phyloP scores from a whole-genome alignment of 2,888 invertebrate species.

The Polydesmus complanatus region DNA sequence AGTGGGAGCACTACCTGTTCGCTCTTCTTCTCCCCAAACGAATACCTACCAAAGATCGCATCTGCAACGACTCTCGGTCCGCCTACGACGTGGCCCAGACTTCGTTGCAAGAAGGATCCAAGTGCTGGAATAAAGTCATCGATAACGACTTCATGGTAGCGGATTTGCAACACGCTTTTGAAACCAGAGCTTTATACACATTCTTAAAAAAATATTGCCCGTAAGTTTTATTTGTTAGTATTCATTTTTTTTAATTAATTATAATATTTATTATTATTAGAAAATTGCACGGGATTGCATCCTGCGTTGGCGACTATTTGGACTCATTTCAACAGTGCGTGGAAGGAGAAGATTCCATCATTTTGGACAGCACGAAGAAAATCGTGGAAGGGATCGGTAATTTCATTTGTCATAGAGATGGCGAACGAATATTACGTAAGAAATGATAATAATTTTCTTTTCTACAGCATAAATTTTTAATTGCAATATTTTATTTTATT shows the following conservation, averaged over 20 bases:
- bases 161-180: background rate
- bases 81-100: background rate
- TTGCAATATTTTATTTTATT: background rate
- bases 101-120: background rate
- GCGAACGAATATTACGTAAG: conserved; percentile 8
- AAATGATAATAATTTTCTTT: background rate
- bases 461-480: background rate
- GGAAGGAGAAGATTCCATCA: conserved; percentile 1
- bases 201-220: background rate
- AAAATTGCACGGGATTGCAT: background rate
- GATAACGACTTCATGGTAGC: background rate
- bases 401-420: conserved; percentile 6
- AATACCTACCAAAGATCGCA: background rate
- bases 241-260: too few relatives aligned
- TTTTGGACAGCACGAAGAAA: background rate
- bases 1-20: background rate
- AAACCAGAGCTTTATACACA: background rate
- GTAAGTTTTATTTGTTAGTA: too few relatives aligned
- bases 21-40: background rate
- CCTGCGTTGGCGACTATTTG: conserved; percentile 1
- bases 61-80: background rate
- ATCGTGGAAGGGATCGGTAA: background rate
- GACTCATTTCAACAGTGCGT: conserved; percentile 7
- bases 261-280: background rate
- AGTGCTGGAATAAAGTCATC: background rate